These are phyloP conservation scores for Hephaestus fuliginosus DNA, from an alignment of 2,797 vertebrate genomes.

Conservation along the genomic window DNA sequence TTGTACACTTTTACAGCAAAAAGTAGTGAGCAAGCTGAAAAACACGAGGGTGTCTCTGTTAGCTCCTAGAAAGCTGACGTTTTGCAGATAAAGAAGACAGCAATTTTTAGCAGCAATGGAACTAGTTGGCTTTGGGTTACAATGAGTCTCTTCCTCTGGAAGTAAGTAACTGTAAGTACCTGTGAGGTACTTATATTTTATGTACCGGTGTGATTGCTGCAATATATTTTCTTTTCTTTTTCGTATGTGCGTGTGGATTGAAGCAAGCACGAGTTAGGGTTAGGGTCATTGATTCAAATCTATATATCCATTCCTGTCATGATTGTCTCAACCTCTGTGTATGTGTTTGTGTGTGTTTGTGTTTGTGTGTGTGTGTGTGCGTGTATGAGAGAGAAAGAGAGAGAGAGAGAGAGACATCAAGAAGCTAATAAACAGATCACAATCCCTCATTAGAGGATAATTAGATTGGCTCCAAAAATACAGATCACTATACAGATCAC, in stretches of 20 bases:
- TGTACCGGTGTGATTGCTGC: constrained; percentile 2
- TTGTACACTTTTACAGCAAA: background rate
- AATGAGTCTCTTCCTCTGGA: background rate
- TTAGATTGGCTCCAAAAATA: constrained; percentile 79
- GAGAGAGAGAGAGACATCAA: constrained; percentile 47
- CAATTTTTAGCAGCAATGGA: constrained; percentile 4
- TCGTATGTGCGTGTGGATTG: background rate
- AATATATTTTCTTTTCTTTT: constrained; percentile 10
- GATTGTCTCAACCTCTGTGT: background rate
- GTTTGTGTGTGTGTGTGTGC: background rate
- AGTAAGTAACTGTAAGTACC: background rate
- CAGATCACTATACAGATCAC: constrained; percentile 79
- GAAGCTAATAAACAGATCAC: constrained; percentile 74
- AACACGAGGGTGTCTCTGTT: background rate
- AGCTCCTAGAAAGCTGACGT: background rate
- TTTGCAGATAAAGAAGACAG: background rate
- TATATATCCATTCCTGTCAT: constrained; percentile 20
- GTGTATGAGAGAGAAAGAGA: background rate
- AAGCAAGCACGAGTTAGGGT: constrained; percentile 1
- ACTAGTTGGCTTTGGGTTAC: background rate
- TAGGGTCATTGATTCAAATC: constrained; percentile 12
- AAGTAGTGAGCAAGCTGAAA: background rate
- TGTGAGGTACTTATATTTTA: constrained; percentile 22
- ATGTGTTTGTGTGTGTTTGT: constrained; percentile 9
- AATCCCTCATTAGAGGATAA: constrained; percentile 75